A percentile compares a stretch with the other conserved stretches of the same genome.
phyloP scores from a whole-genome alignment of 2,888 invertebrate species.

The Silvanus unidentatus region DNA sequence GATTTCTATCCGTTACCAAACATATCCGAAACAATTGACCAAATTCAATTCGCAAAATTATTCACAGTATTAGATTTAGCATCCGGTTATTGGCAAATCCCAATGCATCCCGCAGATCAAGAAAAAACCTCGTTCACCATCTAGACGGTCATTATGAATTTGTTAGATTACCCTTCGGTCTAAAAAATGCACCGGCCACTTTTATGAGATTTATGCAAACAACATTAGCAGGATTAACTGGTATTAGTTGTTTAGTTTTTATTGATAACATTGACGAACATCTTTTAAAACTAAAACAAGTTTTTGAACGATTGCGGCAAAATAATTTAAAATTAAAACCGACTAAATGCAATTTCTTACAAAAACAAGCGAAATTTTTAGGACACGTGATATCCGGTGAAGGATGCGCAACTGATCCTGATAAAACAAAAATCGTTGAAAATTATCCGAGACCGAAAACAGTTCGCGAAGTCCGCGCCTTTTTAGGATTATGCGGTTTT shows the following conservation, averaged over 20 bases:
- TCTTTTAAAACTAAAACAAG: not conserved
- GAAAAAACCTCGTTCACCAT: slow-evolving; percentile 19
- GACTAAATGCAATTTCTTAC: slow-evolving; percentile 3
- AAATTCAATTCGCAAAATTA: slow-evolving; percentile 10
- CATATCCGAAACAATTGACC: slow-evolving; percentile 25
- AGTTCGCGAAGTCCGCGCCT: not conserved
- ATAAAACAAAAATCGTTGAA: slow-evolving; percentile 1
- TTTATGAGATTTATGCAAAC: slow-evolving; percentile 5
- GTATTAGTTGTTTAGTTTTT: slow-evolving; percentile 13
- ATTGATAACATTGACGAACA: slow-evolving; percentile 13
- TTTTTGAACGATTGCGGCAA: slow-evolving; percentile 1
- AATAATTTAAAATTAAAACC: slow-evolving; percentile 4
- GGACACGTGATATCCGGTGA: slow-evolving; percentile 6
- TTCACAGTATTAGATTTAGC: slow-evolving; percentile 29
- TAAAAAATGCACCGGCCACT: slow-evolving; percentile 5
- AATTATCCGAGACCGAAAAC: slow-evolving; percentile 3
- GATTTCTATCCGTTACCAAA: slow-evolving; percentile 21
- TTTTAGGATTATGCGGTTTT: slow-evolving; percentile 1
- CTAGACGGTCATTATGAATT: slow-evolving; percentile 9
- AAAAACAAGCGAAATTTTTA: slow-evolving; percentile 6
- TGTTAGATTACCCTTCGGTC: slow-evolving; percentile 3
- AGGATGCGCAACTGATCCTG: slow-evolving; percentile 4
- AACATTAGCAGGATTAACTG: slow-evolving; percentile 3
- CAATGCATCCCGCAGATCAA: slow-evolving; percentile 16
- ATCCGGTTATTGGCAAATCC: slow-evolving; percentile 28